Percentiles rank a stretch among this genome's conserved stretches.
These are phyloP conservation scores for Chrysopilus asiliformis DNA, from an alignment of 2,888 invertebrate genomes.

Conservation along the genomic window DNA sequence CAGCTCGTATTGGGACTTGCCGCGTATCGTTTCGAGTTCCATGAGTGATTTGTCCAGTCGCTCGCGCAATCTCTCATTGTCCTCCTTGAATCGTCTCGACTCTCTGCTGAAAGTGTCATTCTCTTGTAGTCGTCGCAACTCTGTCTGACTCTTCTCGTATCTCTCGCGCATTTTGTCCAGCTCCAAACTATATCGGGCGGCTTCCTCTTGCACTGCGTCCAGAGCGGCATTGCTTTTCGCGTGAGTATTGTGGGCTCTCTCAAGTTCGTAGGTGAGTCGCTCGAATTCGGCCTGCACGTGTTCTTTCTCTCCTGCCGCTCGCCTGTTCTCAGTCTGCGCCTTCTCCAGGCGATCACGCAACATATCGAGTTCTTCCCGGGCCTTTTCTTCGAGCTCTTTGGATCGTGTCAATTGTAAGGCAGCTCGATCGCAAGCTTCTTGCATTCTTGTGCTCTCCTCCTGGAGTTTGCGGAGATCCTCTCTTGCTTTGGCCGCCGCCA, in stretches of 20 bases:
- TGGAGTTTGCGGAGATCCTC: conserved; percentile 78
- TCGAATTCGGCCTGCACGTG: conserved; percentile 74
- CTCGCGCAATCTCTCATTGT: conserved; percentile 67
- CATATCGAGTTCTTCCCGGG: conserved; percentile 80
- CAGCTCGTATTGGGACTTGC: conserved; percentile 64
- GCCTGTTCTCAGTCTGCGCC: conserved; percentile 68
- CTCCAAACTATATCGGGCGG: conserved; percentile 72
- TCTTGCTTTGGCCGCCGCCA: conserved; percentile 63
- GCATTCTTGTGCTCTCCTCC: conserved; percentile 71
- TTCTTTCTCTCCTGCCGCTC: conserved; percentile 73
- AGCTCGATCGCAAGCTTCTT: conserved; percentile 81
- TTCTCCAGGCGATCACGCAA: conserved; percentile 81
- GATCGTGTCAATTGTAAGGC: conserved; percentile 71
- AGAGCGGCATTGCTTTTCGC: conserved; percentile 73
- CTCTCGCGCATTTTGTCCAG: conserved; percentile 85
- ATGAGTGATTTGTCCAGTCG: conserved; percentile 66
- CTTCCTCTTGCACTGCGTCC: conserved; percentile 82
- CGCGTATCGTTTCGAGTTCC: conserved; percentile 67
- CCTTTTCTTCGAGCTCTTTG: conserved; percentile 83
- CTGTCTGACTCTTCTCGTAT: conserved; percentile 71
- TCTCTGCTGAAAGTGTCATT: conserved; percentile 69
- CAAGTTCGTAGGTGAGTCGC: conserved; percentile 71
- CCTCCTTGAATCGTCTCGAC: conserved; percentile 62
- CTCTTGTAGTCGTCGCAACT: conserved; percentile 70
- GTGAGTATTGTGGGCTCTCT: conserved; percentile 73